Percentiles rank a stretch among this genome's conserved stretches.
phyloP scores from a whole-genome alignment of 2,113 vertebrate species.

The Haemorhous mexicanus region DNA sequence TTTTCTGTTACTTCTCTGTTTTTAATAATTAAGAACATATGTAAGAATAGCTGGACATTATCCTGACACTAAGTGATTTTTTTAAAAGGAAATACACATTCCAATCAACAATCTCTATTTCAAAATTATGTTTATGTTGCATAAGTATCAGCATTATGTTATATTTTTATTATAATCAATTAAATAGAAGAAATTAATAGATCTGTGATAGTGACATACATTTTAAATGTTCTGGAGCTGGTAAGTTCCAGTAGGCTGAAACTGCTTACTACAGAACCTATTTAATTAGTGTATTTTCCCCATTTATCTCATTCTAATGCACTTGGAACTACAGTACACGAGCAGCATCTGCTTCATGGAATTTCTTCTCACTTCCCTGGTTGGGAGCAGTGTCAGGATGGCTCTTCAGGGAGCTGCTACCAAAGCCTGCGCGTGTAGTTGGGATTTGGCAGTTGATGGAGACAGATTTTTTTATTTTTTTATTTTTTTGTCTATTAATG shows the following conservation, averaged over 20 bases:
- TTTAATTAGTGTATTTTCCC: neutral
- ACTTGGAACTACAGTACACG: slow-evolving; percentile 4
- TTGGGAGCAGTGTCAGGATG: neutral
- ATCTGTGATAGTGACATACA: neutral
- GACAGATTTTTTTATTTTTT: neutral
- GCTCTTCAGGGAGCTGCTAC: neutral
- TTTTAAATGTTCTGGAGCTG: neutral
- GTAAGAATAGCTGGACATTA: neutral
- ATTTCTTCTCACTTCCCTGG: slow-evolving; percentile 18
- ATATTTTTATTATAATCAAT: neutral
- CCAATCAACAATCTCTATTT: neutral
- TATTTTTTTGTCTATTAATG: neutral
- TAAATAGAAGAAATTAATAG: neutral
- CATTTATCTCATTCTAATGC: slow-evolving; percentile 1
- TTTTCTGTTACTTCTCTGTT: neutral
- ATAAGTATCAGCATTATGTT: neutral
- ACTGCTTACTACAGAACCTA: neutral
- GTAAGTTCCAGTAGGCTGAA: neutral
- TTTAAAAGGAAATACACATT: neutral
- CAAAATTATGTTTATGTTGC: neutral
- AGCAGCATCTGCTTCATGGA: slow-evolving; percentile 33
- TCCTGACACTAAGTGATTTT: neutral
- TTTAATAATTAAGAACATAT: neutral
- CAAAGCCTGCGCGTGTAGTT: neutral
- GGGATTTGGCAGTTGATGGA: neutral